Evolutionary conservation across 2,113 vertebrate species (phyloP), one percentile per base, ranked within the genome.

Genomic region (Mustelus asterias): DNA sequence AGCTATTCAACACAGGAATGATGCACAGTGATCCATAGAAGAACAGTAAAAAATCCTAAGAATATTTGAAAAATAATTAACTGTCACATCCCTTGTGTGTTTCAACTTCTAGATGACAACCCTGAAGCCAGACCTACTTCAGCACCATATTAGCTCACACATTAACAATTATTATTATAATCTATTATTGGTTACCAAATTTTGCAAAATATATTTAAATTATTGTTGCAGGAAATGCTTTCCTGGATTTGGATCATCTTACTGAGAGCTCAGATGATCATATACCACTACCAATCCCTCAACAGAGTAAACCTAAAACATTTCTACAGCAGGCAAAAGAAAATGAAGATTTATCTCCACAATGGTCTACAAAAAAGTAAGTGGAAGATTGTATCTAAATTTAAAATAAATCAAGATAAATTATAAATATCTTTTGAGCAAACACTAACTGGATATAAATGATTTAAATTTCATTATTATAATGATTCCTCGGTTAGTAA

Each of bases 231-330:
- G 67, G 67, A 72, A 48, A 95, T 48, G 41, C 67, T 72, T 70
- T 72, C 37, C 69, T 54, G 11, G 54, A 54, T 6, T 24, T 95
- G 69, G 94, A 76, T 41, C 13, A 54, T 95, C 69, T 72, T 33
- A 6, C 41, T 33, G 69, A 72, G 69, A 54, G 13, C 69, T 95
- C 69, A 95, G 94, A 95, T 11, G 94, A 76, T 70, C 94, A 72
- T 37, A 76, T 95, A 72, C 94, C 94, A 33, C 44, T 95, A 48
- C 94, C 94, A 95, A 72, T 33, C 65, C 94, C 26, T 95, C 94
- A 70, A 76, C 94, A 76, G 14, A 76, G 69, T 65, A 95, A 3
- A 72, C 44, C 69, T 18, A 94, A 69, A 94, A 44, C 41, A 48
- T 26, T 60, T 26, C 93, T 48, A 94, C 67, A 48, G 37, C 67